Evolutionary conservation across 2,888 invertebrate species (phyloP).

Genomic region (Perizoma flavofasciatum): DNA sequence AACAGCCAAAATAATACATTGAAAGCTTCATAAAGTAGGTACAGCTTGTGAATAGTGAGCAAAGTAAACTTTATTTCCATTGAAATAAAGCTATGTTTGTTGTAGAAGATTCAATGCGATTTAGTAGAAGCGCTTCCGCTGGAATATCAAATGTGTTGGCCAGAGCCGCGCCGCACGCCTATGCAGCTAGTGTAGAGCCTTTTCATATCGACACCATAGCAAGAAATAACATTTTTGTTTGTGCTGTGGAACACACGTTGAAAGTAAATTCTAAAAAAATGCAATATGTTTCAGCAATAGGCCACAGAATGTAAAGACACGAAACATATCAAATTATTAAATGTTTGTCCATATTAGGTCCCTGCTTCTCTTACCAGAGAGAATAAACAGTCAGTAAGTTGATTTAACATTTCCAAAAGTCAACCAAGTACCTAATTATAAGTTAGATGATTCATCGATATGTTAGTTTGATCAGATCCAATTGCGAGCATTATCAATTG

Average conservation of each 20-base stretch:
- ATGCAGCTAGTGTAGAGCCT: conserved; percentile 39
- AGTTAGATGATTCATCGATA: no score
- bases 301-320: no score
- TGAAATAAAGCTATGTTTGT: conserved; percentile 29
- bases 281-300: no score
- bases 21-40: conserved; percentile 44
- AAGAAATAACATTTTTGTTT: conserved; percentile 19
- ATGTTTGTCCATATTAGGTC: no score
- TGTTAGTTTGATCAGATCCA: no score
- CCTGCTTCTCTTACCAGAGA: no score
- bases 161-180: conserved; percentile 35
- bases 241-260: neutral
- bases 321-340: no score
- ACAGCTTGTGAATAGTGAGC: conserved; percentile 25
- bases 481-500: no score
- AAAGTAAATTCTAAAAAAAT: neutral
- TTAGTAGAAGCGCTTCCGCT: conserved; percentile 37
- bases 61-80: conserved; percentile 34
- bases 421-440: no score
- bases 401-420: no score
- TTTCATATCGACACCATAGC: conserved; percentile 31
- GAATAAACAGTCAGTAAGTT: no score
- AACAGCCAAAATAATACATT: conserved; percentile 53
- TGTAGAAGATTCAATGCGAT: conserved; percentile 29
- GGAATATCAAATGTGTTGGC: conserved; percentile 40